Evolutionary conservation across 64 coral and sea anemone species (phyloP), one percentile per base, ranked within the genome.

Genomic region (Hydrozoanthus tunicans): DNA sequence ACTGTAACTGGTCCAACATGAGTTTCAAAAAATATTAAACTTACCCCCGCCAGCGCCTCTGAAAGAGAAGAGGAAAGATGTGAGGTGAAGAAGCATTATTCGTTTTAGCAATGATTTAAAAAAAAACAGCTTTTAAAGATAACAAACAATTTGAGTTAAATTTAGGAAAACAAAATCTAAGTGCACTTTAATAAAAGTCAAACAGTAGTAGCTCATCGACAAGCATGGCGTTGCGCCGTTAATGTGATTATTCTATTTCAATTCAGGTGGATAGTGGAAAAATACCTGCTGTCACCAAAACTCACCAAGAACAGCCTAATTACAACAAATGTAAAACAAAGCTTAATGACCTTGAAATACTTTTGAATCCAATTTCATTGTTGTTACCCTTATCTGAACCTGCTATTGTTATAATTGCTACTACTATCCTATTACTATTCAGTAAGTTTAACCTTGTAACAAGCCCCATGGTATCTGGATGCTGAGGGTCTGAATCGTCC

Each of bases 21-120:
- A 11, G 17, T 32, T 13, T 13, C 3, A 59, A 11, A 5, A 23
- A 60, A 60, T 32, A 32, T 81, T 10, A 20, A 62, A 81, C 79
- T n/a, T 81, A 81, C 79, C 79, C 62, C 79, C 79, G 8, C 79
- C 79, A 1, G 79, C 79, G 0, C 79, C 79, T 14, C 79, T 81
- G 24, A 61, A 81, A 62, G 8, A 62, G 51, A 43, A 11, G 5
- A 61, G 9, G 4, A 12, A 63, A 43, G 6, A 13, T 53, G 52
- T 14, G 51, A 77, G 11, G 75, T 54, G 43, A 53, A 56, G 52
- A 17, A 15, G 17, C 32, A 43, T 43, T 43, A 43, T 43, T 43
- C 2, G 32, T 43, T 43, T 43, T 6, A 69, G 24, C 15, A 68
- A 68, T 9, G 20, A 0, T 5, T 68, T 68, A 2, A 14, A 68